Evolutionary conservation across 2,797 vertebrate species (phyloP).

Genomic region (Microchirus variegatus): DNA sequence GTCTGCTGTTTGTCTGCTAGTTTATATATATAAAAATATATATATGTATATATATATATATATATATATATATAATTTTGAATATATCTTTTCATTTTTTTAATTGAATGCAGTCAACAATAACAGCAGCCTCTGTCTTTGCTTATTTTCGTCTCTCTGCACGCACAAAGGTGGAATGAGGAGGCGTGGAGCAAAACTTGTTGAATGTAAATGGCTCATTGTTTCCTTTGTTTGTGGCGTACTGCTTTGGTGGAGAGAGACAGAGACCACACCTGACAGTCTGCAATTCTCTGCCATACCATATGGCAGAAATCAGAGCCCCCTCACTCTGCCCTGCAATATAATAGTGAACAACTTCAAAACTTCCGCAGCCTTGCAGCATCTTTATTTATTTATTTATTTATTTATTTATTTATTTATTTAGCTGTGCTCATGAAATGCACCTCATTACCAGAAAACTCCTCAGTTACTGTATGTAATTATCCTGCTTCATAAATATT

Average conservation of each 20-base stretch:
- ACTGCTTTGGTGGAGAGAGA: slow-evolving; percentile 32
- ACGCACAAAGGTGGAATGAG: slow-evolving; percentile 50
- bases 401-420: too few relatives aligned
- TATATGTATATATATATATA: too few relatives aligned
- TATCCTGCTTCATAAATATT: too few relatives aligned
- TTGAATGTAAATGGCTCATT: slow-evolving; percentile 66
- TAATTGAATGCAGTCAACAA: slow-evolving; percentile 58
- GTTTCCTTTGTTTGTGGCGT: slow-evolving; percentile 38
- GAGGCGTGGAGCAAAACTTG: slow-evolving; percentile 61
- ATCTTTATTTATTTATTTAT: too few relatives aligned
- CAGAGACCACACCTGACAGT: slow-evolving; percentile 35
- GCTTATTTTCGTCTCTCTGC: slow-evolving; percentile 26
- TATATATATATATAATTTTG: slow-evolving; percentile 46
- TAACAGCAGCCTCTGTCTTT: slow-evolving; percentile 45
- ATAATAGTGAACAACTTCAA: background rate
- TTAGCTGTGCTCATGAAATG: too few relatives aligned
- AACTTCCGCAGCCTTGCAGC: too few relatives aligned
- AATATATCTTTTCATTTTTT: slow-evolving; percentile 54
- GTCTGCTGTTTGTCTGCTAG: slow-evolving; percentile 49
- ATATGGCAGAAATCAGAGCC: slow-evolving; percentile 20
- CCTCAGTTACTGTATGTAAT: too few relatives aligned
- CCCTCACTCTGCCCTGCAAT: slow-evolving; percentile 10
- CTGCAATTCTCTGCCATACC: slow-evolving; percentile 12
- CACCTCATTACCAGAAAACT: too few relatives aligned
- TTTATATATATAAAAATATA: slow-evolving; percentile 50